Conservation (phyloP, 2,797 vertebrate species). For the Phaenicophaeus curvirostris region DNA sequence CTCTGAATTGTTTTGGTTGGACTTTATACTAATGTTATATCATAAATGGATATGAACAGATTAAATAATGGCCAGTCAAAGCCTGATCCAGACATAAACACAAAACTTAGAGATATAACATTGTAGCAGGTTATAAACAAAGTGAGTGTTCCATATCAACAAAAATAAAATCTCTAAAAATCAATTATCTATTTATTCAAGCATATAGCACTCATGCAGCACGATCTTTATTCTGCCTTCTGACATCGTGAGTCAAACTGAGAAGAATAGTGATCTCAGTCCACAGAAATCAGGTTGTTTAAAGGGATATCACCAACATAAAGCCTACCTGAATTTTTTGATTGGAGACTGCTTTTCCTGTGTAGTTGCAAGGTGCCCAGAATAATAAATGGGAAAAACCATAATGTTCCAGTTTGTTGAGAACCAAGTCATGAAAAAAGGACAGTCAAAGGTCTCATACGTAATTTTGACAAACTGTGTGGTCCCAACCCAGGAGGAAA, state of each 20-base stretch:
- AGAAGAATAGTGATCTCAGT: background rate
- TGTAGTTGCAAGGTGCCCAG: constrained; percentile 89
- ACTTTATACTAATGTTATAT: background rate
- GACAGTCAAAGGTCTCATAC: constrained; percentile 97
- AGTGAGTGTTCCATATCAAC: background rate
- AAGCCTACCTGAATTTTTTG: constrained; percentile 92
- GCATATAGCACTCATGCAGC: background rate
- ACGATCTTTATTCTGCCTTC: background rate
- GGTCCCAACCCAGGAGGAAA: constrained; percentile 97
- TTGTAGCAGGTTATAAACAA: background rate
- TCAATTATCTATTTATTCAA: background rate
- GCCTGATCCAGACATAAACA: background rate
- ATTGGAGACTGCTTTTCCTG: constrained; percentile 95
- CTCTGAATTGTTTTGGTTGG: background rate
- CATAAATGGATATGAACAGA: background rate
- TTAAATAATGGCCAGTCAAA: background rate
- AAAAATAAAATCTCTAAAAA: background rate
- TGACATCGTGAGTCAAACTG: background rate
- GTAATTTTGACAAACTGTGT: constrained; percentile 97
- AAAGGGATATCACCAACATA: background rate
- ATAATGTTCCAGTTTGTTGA: constrained; percentile 99
- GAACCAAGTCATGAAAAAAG: constrained; percentile 99
- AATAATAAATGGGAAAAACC: constrained; percentile 98
- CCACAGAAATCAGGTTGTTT: background rate
- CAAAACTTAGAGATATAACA: background rate